Conservation (phyloP, 2,888 invertebrate genomes). For the Eurytoma californica region DNA sequence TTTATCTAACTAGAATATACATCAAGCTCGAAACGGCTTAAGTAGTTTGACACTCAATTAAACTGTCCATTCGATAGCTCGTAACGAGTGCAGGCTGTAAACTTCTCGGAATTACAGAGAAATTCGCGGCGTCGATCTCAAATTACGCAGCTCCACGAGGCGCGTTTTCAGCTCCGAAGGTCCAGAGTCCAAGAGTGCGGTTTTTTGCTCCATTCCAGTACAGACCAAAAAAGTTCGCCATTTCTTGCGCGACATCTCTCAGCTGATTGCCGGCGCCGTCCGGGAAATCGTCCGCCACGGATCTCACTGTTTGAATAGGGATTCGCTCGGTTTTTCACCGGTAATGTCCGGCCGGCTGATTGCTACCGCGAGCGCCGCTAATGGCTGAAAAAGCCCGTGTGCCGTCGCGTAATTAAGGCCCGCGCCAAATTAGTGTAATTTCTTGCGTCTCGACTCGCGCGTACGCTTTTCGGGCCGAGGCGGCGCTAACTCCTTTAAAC, state of each 20-base stretch:
- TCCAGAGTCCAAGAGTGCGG: no score
- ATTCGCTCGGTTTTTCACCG: conserved; percentile 29
- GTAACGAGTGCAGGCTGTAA: neutral
- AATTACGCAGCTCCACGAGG: no score
- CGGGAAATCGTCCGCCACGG: neutral
- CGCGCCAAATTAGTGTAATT: conserved; percentile 53
- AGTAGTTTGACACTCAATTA: conserved; percentile 10
- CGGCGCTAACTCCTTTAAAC: neutral
- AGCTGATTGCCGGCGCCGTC: neutral
- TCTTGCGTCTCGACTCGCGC: conserved; percentile 35
- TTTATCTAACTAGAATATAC: neutral
- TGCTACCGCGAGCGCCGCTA: conserved; percentile 43
- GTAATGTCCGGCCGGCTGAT: conserved; percentile 39
- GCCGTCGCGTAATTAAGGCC: conserved; percentile 53
- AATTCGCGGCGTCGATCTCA: conserved; percentile 2
- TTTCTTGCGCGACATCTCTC: no score
- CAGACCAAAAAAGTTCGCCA: no score
- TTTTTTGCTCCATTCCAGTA: no score
- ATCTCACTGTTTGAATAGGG: conserved; percentile 49
- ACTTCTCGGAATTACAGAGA: conserved; percentile 6
- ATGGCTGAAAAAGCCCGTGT: conserved; percentile 43
- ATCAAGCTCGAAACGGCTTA: neutral
- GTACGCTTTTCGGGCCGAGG: neutral
- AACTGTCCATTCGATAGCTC: conserved; percentile 11
- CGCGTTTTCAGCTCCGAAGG: no score